Evolutionary conservation across 2,888 invertebrate genomes (phyloP), one percentile per base, ranked within the genome.

Genomic region (Caenorhabditis panamensis): DNA sequence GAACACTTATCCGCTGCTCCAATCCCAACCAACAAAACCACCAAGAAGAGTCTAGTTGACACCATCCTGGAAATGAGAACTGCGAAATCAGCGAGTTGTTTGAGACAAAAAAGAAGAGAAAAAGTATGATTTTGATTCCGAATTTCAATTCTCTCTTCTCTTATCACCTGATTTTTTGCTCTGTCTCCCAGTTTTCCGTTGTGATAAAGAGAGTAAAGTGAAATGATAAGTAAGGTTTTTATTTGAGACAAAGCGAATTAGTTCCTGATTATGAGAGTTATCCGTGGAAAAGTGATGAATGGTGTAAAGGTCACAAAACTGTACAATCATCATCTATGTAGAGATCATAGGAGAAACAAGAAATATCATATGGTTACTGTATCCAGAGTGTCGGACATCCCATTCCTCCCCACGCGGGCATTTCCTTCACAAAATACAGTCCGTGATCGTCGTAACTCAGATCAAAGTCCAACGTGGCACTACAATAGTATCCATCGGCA

Each of bases 401-500:
- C 0, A 44, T 47, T 1, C 67, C 68, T 13, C 83, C 83, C 73
- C 78, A 83, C 36, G 78, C 82, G 0, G 81, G 68, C 62, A 83
- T 69, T 26, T 73, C 68, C 49, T 71, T 61, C 58, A 78, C 77
- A 63, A 72, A 84, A 58, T 84, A 84, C 18, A 73, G 49, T 20
- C 80, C 77, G 56, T 84, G 84, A 58, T 82, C 82, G 18, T 56
- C 64, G 16, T 69, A 59, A 20, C 63, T 76, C 31, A 72, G 31
- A 20, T 81, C 54, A 59, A 81, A 78, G 24, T 78, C 67, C 64
- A 82, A 53, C 8, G 78, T 69, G 72, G 79, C 76, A 67, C 82
- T 83, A 78, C 84, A 84, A 37, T 80, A 75, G 49, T 75, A 64
- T 8, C 81, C 76, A 56, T 84, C 84, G 36, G 78, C 69, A 16